These are phyloP conservation scores for Polypterus senegalus DNA, from an alignment of 2,113 vertebrate genomes.

Conservation along the genomic window DNA sequence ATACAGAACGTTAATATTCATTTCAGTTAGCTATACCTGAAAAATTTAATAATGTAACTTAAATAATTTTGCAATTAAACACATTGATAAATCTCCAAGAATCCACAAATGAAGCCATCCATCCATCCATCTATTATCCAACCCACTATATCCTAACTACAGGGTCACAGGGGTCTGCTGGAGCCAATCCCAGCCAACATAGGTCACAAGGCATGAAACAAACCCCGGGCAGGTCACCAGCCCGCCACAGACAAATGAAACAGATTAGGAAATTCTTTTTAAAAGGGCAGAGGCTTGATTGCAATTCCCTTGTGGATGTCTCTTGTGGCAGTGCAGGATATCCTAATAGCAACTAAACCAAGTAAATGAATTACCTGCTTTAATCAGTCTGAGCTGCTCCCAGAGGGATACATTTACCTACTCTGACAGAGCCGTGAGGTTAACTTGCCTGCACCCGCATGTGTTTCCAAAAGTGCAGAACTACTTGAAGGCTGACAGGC, in stretches of 20 bases:
- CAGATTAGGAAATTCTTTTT: neutral
- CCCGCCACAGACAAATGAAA: neutral
- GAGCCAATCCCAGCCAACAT: neutral
- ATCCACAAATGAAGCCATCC: no score
- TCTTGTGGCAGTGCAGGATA: neutral
- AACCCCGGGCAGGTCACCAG: neutral
- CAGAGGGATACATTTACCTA: neutral
- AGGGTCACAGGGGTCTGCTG: neutral
- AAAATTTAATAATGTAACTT: no score
- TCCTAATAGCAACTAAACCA: slow-evolving; percentile 3
- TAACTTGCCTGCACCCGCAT: neutral
- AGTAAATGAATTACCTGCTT: slow-evolving; percentile 2
- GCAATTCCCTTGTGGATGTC: neutral
- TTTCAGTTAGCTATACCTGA: no score
- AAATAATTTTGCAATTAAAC: no score
- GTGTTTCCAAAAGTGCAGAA: neutral
- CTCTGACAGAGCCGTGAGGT: neutral
- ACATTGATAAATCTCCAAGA: no score
- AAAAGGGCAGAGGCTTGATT: neutral
- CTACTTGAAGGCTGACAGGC: slow-evolving; percentile 1
- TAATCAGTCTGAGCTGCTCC: slow-evolving; percentile 2
- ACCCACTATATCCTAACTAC: no score
- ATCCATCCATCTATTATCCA: no score
- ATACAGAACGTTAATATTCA: no score
- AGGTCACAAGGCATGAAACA: neutral